Percentiles rank a stretch among this genome's conserved stretches.
Conservation (phyloP, 2,113 vertebrate genomes). For the Dasypus novemcinctus region DNA sequence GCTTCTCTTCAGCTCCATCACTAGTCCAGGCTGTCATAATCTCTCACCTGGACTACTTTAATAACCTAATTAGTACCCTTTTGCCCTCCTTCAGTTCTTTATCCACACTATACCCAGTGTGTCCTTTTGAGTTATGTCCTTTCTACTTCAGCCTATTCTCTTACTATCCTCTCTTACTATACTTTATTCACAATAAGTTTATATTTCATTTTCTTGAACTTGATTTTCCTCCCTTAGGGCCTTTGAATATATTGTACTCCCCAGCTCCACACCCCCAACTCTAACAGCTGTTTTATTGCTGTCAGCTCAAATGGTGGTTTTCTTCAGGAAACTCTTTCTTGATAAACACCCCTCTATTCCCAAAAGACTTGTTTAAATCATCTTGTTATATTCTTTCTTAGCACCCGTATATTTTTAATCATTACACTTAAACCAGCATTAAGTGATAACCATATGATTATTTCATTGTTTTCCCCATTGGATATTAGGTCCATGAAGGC, state of each 20-base stretch:
- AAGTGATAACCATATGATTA: not conserved
- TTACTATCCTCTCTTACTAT: not conserved
- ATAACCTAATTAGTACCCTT: not conserved
- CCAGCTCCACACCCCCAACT: too few relatives aligned
- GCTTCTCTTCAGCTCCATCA: not conserved
- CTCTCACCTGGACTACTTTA: not conserved
- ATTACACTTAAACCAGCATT: not conserved
- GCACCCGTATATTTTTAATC: not conserved
- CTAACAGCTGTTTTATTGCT: not conserved
- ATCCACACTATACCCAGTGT: not conserved
- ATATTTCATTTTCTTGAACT: not conserved
- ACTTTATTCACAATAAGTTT: not conserved
- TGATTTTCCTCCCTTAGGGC: not conserved
- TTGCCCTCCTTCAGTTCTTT: not conserved
- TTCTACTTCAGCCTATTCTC: not conserved
- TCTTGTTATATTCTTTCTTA: not conserved
- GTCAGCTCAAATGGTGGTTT: not conserved
- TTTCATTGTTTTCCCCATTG: not conserved
- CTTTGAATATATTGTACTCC: not conserved
- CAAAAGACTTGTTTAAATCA: slow-evolving; percentile 28
- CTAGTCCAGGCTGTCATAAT: not conserved
- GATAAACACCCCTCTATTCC: not conserved
- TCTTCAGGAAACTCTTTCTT: slow-evolving; percentile 40
- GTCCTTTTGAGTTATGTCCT: not conserved
- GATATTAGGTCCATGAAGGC: not conserved